phyloP scores from a whole-genome alignment of 2,888 invertebrate species.

The Scaeva pyrastri region DNA sequence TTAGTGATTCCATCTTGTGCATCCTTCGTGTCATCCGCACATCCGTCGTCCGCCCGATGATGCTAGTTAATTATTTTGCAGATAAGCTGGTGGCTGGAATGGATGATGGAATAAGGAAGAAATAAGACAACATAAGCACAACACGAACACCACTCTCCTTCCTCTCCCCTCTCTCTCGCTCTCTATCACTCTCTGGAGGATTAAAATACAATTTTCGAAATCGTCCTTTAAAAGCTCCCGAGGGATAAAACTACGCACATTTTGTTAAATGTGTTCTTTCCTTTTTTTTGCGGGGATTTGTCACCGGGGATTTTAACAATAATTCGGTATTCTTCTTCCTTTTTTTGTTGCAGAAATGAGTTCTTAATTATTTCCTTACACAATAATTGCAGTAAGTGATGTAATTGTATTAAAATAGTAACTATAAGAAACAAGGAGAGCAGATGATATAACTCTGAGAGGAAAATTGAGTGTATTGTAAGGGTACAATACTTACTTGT shows the following conservation, averaged over 20 bases:
- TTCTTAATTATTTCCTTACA: slow-evolving; percentile 15
- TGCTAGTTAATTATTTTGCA: slow-evolving; percentile 72
- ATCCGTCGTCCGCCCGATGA: slow-evolving; percentile 61
- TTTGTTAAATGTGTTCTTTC: slow-evolving; percentile 50
- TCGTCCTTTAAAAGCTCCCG: slow-evolving; percentile 24
- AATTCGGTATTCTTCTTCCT: slow-evolving; percentile 5
- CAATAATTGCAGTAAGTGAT: slow-evolving; percentile 18
- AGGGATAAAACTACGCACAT: slow-evolving; percentile 51
- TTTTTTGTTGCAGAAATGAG: not conserved
- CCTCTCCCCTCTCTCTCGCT: no score
- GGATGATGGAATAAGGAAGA: slow-evolving; percentile 27
- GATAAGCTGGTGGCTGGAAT: slow-evolving; percentile 48
- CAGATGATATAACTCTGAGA: not conserved
- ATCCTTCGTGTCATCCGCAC: slow-evolving; percentile 52
- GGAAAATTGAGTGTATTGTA: slow-evolving; percentile 2
- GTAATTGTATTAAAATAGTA: slow-evolving; percentile 13
- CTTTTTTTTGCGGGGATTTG: slow-evolving; percentile 51
- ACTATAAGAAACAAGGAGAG: not conserved
- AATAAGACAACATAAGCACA: not conserved
- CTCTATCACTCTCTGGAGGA: slow-evolving; percentile 35
- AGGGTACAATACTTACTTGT: not conserved
- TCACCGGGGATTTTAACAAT: slow-evolving; percentile 25
- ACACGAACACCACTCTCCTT: slow-evolving; percentile 21
- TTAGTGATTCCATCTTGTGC: slow-evolving; percentile 32
- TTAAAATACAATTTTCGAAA: slow-evolving; percentile 66